Evolutionary conservation across 2,888 invertebrate species (phyloP).

Genomic region (Ormyrus nitidulus): DNA sequence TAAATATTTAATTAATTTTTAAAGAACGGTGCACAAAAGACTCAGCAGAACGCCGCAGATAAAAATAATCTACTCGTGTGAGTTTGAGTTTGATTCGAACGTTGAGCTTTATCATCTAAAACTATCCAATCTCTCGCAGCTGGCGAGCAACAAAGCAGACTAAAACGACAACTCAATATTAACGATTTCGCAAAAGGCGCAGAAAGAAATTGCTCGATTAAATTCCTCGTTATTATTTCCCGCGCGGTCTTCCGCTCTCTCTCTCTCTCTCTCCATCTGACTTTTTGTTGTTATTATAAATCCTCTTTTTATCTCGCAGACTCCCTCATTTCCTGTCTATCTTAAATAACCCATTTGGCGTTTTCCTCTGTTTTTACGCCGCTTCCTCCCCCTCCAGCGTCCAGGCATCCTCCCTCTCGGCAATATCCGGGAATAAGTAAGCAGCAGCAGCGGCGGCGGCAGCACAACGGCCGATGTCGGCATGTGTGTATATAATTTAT

Average conservation of each 20-base stretch:
- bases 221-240: constrained; percentile 25
- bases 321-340: constrained; percentile 47
- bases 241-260: neutral
- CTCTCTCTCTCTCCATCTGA: no score
- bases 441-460: neutral
- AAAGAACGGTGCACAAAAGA: no score
- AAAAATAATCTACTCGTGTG: no score
- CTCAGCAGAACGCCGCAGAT: no score
- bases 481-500: constrained; percentile 39
- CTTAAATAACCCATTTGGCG: constrained; percentile 47
- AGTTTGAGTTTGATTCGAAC: no score
- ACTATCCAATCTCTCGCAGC: neutral
- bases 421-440: constrained; percentile 50
- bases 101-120: no score
- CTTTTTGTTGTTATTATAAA: constrained; percentile 25
- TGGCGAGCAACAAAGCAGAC: neutral
- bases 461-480: neutral
- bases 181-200: neutral
- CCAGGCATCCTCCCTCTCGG: constrained; percentile 7
- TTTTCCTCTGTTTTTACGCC: neutral
- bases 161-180: neutral
- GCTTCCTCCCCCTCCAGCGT: neutral
- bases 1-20: no score
- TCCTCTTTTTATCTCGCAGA: constrained; percentile 28
- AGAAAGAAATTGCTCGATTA: constrained; percentile 6